A percentile compares a stretch with the other conserved stretches of the same genome.
These are phyloP conservation scores for Lepidochrysops patricia DNA, from an alignment of 2,888 invertebrate species.

Conservation along the genomic window DNA sequence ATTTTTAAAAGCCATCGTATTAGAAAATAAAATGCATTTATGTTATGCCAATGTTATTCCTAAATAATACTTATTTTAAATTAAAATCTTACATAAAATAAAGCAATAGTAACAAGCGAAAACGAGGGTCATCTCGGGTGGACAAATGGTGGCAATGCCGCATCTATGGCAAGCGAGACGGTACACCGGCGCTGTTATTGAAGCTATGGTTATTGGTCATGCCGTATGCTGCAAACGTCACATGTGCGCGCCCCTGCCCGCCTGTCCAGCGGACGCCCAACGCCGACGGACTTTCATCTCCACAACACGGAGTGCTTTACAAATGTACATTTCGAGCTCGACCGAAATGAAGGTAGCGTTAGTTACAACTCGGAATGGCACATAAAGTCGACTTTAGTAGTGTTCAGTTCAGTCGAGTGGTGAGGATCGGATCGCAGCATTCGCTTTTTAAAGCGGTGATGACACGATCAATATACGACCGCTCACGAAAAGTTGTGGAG, in stretches of 20 bases:
- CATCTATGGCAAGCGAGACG: not conserved
- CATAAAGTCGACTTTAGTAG: not conserved
- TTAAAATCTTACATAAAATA: not conserved
- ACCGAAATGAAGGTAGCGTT: not conserved
- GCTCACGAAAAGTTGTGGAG: not conserved
- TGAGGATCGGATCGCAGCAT: not conserved
- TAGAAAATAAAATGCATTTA: constrained; percentile 3
- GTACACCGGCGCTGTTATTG: not conserved
- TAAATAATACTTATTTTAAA: constrained; percentile 2
- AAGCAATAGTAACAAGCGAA: constrained; percentile 9
- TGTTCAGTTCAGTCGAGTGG: not conserved
- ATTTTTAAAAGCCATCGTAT: not conserved
- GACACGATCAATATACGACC: not conserved
- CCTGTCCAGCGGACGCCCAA: not conserved
- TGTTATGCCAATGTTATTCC: not conserved
- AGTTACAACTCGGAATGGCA: not conserved
- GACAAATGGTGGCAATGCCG: not conserved
- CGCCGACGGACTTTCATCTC: not conserved
- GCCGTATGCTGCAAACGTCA: constrained; percentile 2
- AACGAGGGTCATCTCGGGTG: not conserved
- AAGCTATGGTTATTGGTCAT: not conserved
- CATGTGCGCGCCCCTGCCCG: not conserved
- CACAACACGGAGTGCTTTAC: not conserved
- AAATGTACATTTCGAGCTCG: not conserved
- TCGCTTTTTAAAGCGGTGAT: not conserved